Percentiles rank a stretch among this genome's conserved stretches.
Evolutionary conservation across 2,113 vertebrate species (phyloP).

Genomic region (Okapia johnstoni): DNA sequence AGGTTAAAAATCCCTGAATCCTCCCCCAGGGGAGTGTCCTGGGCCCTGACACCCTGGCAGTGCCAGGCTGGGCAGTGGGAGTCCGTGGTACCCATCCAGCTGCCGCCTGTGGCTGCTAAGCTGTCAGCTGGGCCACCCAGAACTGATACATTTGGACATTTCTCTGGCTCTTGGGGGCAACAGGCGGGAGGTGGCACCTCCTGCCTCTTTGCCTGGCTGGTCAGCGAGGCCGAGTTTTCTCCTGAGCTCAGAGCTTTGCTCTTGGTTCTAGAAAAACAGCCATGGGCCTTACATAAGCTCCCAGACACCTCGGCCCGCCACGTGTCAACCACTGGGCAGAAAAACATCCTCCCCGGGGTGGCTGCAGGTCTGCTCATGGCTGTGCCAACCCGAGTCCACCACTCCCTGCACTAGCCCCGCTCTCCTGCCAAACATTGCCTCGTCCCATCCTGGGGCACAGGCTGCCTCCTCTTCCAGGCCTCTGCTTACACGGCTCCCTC

Average conservation of each 20-base stretch:
- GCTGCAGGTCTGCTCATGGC: background rate
- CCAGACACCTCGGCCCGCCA: background rate
- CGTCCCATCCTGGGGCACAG: fast-evolving
- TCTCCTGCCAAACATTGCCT: background rate
- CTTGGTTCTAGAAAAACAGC: slow-evolving; percentile 45
- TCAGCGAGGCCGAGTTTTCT: slow-evolving; percentile 43
- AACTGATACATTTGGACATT: slow-evolving; percentile 25
- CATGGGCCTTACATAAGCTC: slow-evolving; percentile 61
- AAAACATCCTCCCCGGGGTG: background rate
- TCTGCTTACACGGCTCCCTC: fast-evolving
- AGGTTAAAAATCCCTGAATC: background rate
- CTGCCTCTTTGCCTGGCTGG: slow-evolving; percentile 7
- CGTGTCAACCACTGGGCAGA: background rate
- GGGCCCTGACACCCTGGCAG: background rate
- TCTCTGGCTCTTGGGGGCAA: slow-evolving; percentile 12
- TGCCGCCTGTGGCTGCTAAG: background rate
- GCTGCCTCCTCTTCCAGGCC: background rate
- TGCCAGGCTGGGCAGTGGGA: background rate
- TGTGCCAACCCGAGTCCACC: background rate
- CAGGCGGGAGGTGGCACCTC: background rate
- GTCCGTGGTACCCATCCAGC: background rate
- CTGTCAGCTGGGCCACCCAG: background rate
- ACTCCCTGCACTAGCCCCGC: background rate
- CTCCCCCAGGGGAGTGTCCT: background rate
- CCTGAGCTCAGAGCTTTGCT: slow-evolving; percentile 33